Conservation (phyloP, 2,888 invertebrate genomes). For the Uloborus plumipes region DNA sequence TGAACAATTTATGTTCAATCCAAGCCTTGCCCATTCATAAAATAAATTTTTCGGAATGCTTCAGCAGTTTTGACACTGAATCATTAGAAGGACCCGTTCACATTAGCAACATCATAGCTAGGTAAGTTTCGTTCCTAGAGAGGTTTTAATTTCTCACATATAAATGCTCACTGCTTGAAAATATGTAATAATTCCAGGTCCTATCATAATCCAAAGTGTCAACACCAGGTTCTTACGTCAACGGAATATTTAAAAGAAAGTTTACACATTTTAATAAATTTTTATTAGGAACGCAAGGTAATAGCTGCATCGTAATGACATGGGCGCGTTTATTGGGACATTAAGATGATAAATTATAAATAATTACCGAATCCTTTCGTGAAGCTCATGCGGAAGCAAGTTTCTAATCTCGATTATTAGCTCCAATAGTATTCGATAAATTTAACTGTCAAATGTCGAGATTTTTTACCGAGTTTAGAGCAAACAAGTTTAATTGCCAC, state of each 20-base stretch:
- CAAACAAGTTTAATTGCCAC: conserved; percentile 43
- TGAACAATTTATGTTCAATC: too few relatives aligned
- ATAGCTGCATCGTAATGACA: conserved; percentile 42
- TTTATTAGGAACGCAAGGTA: conserved; percentile 44
- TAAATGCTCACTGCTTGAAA: too few relatives aligned
- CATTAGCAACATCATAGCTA: too few relatives aligned
- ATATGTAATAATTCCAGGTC: conserved; percentile 11
- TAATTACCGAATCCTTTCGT: conserved; percentile 55
- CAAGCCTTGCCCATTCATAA: conserved; percentile 20
- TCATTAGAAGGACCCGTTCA: too few relatives aligned
- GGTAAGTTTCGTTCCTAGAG: too few relatives aligned
- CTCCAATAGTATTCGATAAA: conserved; percentile 53
- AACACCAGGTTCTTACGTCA: conserved; percentile 37
- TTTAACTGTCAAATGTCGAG: conserved; percentile 47
- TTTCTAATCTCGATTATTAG: conserved; percentile 56
- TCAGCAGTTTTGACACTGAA: not conserved
- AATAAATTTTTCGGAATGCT: conserved; percentile 26
- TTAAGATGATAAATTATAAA: conserved; percentile 62
- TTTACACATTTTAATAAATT: conserved; percentile 58
- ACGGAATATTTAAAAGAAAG: conserved; percentile 41
- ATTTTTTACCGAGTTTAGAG: conserved; percentile 39
- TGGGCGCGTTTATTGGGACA: conserved; percentile 55
- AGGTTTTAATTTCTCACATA: too few relatives aligned
- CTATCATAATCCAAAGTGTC: conserved; percentile 40
- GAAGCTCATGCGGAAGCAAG: conserved; percentile 32